Evolutionary conservation across 2,797 vertebrate species (phyloP), one percentile per base, ranked within the genome.

Genomic region (Artibeus jamaicensis): DNA sequence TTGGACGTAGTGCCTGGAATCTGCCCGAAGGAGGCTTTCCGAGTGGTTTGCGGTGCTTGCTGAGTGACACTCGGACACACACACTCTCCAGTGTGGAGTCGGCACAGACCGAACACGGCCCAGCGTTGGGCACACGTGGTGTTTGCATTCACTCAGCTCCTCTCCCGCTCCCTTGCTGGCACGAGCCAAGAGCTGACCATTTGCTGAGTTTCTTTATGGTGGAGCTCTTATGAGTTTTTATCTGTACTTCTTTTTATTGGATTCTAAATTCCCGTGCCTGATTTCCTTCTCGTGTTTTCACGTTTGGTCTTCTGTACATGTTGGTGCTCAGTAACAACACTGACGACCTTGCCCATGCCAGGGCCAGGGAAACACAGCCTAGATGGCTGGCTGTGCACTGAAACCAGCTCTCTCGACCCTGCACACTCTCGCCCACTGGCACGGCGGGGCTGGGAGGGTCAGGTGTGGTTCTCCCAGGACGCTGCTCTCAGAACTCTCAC

Each of bases 361-460:
- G 53, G 68, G 18, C 12, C 76, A 32, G 50, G 6, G 9, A n/a
- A 26, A 42, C 48, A 22, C 46, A 59, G n/a, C 22, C 37, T 9
- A 22, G 86, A 42, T 37, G 5, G 3, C 62, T 15, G 7, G 3
- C 62, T 12, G 9, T 53, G 24, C 73, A 5, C 2, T 39, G n/a
- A 68, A 53, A 26, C 9, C 10, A 39, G 59, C 53, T 77, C 8
- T 15, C 5, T 37, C 7, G 1, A n/a, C 39, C 24, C 53, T 24
- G 37, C n/a, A 15, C 5, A 7, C 29, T 50, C 78, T 68, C 84
- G 37, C 42, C 8, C 4, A 2, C 9, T 6, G 83, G 74, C 50
- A 0, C 2, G 11, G 8, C n/a, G n/a, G 16, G 37, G 48, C 26
- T 1, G 3, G 73, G 29, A 16, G 15, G 6, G 15, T 8, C 19